Conservation (phyloP, 2,888 invertebrate genomes). For the Pyrochroa serraticornis region DNA sequence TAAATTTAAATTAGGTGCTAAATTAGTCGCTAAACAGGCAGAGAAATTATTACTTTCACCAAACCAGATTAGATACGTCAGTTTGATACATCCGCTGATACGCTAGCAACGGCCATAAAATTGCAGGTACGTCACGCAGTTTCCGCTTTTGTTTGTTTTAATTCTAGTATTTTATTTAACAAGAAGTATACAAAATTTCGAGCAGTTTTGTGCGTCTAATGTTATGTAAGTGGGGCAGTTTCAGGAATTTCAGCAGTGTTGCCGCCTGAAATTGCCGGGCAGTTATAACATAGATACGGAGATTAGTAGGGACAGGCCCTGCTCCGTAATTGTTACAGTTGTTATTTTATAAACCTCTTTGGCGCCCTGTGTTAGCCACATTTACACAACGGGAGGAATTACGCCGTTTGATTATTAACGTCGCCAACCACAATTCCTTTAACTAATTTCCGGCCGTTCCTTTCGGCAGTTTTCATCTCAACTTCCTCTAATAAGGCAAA, state of each 20-base stretch:
- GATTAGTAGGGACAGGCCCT: constrained; percentile 1
- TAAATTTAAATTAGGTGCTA: neutral
- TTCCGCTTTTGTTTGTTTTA: too few species aligned
- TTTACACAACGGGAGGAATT: neutral
- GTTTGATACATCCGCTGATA: too few species aligned
- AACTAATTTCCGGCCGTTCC: neutral
- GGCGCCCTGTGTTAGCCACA: too few species aligned
- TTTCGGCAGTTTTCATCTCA: neutral
- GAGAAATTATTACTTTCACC: neutral
- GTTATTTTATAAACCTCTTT: neutral
- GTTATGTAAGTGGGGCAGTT: neutral
- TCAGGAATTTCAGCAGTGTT: neutral
- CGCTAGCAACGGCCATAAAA: too few species aligned
- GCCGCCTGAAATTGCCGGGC: neutral
- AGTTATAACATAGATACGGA: neutral
- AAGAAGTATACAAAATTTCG: neutral
- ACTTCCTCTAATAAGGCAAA: neutral
- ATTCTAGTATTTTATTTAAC: neutral
- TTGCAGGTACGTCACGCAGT: too few species aligned
- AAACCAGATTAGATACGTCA: too few species aligned
- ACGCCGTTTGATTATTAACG: neutral
- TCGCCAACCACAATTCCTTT: neutral
- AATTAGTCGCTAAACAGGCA: neutral
- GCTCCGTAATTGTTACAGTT: constrained; percentile 1
- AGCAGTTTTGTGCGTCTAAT: neutral